These are phyloP conservation scores for Nannobrachium achirus DNA, from an alignment of 2,113 vertebrate genomes.

Conservation along the genomic window DNA sequence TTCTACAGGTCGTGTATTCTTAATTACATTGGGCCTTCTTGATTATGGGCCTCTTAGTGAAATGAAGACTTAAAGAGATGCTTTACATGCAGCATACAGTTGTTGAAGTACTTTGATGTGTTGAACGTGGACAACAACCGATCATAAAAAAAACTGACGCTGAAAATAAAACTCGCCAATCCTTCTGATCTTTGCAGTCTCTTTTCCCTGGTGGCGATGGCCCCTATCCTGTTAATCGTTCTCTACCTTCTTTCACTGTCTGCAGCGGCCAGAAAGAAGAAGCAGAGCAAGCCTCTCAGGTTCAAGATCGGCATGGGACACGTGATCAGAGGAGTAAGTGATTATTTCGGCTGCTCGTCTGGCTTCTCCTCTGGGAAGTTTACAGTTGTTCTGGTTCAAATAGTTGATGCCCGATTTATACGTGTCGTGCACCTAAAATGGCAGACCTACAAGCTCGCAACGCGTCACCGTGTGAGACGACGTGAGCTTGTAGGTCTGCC, in stretches of 20 bases:
- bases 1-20: too few relatives aligned
- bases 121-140: too few relatives aligned
- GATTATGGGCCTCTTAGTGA: too few relatives aligned
- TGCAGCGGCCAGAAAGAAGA: constrained; percentile 94
- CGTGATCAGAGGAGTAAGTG: constrained; percentile 94
- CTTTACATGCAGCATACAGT: too few relatives aligned
- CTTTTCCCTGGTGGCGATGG: not conserved
- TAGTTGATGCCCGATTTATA: not conserved
- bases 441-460: not conserved
- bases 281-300: constrained; percentile 89
- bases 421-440: not conserved
- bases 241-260: constrained; percentile 3
- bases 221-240: not conserved
- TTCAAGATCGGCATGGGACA: constrained; percentile 94
- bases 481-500: too few relatives aligned
- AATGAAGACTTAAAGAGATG: too few relatives aligned
- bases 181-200: too few relatives aligned
- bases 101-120: too few relatives aligned
- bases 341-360: not conserved
- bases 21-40: too few relatives aligned
- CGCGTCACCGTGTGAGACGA: too few relatives aligned
- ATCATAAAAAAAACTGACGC: too few relatives aligned
- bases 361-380: not conserved
- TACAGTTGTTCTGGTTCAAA: not conserved
- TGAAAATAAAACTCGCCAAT: too few relatives aligned